Conservation (phyloP, 2,797 vertebrate genomes). For the Anolis apletophallus region DNA sequence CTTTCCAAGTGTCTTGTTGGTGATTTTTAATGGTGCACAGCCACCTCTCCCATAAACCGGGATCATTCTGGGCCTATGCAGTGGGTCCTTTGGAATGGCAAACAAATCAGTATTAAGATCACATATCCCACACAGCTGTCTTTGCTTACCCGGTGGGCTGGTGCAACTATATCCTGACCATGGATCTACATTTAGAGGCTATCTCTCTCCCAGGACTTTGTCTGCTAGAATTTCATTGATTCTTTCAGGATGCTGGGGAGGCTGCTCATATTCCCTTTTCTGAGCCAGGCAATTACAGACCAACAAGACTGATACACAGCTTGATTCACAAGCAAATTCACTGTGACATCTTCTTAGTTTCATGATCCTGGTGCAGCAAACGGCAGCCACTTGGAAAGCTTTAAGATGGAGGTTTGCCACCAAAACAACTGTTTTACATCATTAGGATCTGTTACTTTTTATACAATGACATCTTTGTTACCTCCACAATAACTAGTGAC, state of each 20-base stretch:
- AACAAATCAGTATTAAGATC: constrained; percentile 49
- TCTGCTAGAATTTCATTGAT: constrained; percentile 32
- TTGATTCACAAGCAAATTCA: constrained; percentile 34
- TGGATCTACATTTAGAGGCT: constrained; percentile 8
- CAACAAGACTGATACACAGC: constrained; percentile 42
- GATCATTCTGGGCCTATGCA: constrained; percentile 45
- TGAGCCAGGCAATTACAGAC: constrained; percentile 48
- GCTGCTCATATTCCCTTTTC: constrained; percentile 47
- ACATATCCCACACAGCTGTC: constrained; percentile 30
- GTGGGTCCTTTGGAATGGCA: constrained; percentile 37
- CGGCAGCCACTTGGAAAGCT: not conserved
- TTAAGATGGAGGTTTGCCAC: not conserved
- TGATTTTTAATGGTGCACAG: constrained; percentile 26
- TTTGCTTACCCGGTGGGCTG: constrained; percentile 30
- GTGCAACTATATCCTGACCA: constrained; percentile 20
- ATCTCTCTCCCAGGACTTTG: constrained; percentile 39
- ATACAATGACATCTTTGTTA: no score
- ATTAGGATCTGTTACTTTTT: no score
- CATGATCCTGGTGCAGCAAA: not conserved
- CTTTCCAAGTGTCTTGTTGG: constrained; percentile 31
- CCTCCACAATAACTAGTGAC: no score
- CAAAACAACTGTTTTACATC: no score
- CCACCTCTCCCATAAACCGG: constrained; percentile 44
- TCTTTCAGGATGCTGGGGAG: constrained; percentile 40
- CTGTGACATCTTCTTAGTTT: constrained; percentile 2